These are phyloP conservation scores for Plestiodon gilberti DNA, from an alignment of 2,113 vertebrate species.

Conservation along the genomic window DNA sequence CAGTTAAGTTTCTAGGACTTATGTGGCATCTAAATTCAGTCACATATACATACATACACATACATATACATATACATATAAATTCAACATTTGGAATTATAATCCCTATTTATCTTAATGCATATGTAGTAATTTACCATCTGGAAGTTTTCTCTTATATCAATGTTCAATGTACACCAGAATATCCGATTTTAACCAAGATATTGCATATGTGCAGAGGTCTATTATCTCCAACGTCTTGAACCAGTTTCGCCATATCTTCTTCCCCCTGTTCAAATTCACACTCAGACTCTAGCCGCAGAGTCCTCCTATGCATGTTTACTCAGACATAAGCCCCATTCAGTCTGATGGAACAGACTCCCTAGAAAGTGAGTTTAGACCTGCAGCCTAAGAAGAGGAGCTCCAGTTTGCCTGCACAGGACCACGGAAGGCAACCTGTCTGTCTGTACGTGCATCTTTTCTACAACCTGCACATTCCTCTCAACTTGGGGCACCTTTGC, in stretches of 20 bases:
- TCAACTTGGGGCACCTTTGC: background rate
- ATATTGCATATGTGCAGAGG: background rate
- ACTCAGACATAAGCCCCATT: too few relatives aligned
- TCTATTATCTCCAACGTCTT: background rate
- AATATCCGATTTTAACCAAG: background rate
- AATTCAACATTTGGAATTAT: background rate
- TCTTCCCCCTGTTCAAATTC: background rate
- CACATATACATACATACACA: background rate
- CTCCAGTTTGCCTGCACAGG: background rate
- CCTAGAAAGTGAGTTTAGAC: too few relatives aligned
- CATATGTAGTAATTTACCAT: background rate
- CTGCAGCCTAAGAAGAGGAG: background rate
- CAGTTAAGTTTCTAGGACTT: too few relatives aligned
- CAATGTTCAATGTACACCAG: too few relatives aligned
- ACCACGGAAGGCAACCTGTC: background rate
- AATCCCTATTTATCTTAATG: background rate
- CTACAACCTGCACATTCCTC: background rate
- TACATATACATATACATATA: background rate
- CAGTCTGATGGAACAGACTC: too few relatives aligned
- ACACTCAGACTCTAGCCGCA: background rate
- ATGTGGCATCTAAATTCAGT: too few relatives aligned
- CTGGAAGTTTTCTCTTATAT: background rate
- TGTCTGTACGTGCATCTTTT: background rate
- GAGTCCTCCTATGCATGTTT: too few relatives aligned
- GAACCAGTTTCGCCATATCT: background rate